Evolutionary conservation across 2,888 invertebrate genomes (phyloP).

Genomic region (Leptinotarsa juncta): DNA sequence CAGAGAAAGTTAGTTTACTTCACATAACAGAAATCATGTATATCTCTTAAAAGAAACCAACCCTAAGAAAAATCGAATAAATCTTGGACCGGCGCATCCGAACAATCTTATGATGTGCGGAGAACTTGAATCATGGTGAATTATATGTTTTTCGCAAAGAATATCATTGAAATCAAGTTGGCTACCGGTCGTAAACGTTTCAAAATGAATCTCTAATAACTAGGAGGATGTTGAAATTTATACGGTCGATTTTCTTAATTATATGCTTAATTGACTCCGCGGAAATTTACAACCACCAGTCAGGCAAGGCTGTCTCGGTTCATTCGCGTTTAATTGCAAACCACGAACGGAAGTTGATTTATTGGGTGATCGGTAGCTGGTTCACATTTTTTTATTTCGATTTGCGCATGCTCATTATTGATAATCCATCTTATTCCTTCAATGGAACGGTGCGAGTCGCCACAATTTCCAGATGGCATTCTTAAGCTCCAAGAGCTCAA

Average conservation of each 20-base stretch:
- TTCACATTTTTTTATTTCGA: constrained; percentile 12
- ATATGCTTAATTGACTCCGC: constrained; percentile 44
- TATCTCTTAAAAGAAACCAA: not conserved
- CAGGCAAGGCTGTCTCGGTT: constrained; percentile 41
- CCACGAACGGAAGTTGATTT: constrained; percentile 43
- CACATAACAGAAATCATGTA: too few species aligned
- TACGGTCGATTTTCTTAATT: constrained; percentile 46
- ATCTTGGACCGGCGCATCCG: not conserved
- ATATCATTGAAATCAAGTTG: constrained; percentile 24
- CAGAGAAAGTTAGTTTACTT: not conserved
- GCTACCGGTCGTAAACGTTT: constrained; percentile 24
- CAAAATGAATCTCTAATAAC: constrained; percentile 34
- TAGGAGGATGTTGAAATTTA: constrained; percentile 44
- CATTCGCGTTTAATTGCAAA: constrained; percentile 37
- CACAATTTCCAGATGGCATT: not conserved
- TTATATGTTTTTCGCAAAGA: constrained; percentile 1
- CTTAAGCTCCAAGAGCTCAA: not conserved
- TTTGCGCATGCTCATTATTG: constrained; percentile 6
- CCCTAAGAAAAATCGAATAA: not conserved
- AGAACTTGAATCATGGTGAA: constrained; percentile 8
- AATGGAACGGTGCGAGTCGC: not conserved
- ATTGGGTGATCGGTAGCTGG: constrained; percentile 38
- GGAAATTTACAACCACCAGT: constrained; percentile 39
- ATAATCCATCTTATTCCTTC: not conserved
- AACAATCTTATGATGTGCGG: not conserved